Evolutionary conservation across 64 coral and sea anemone genomes (phyloP).

Genomic region (Pocillopora damicornis): DNA sequence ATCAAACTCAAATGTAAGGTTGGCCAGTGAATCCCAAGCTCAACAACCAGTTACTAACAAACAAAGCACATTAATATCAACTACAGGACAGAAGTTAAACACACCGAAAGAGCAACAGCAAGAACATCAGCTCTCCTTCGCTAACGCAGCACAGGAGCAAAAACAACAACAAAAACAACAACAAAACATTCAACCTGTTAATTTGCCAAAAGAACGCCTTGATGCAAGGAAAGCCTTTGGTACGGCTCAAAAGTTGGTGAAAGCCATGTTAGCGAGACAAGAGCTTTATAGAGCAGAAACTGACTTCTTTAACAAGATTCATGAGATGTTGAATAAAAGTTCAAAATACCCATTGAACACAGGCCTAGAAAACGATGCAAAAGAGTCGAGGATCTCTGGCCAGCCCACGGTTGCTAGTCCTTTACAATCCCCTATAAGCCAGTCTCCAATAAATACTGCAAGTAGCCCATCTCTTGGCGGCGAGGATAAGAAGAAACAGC

Average conservation of each 20-base stretch:
- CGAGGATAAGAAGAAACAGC: conserved; percentile 1
- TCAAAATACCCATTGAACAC: background rate
- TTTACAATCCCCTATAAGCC: conserved; percentile 1
- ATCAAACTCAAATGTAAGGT: background rate
- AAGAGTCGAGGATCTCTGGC: background rate
- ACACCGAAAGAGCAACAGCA: background rate
- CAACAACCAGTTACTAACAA: background rate
- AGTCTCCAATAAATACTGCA: background rate
- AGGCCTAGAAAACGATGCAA: background rate
- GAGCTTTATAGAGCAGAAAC: conserved; percentile 81
- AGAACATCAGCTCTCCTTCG: background rate
- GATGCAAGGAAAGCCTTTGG: conserved; percentile 81
- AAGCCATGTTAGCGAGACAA: conserved; percentile 78
- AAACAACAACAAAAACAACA: background rate
- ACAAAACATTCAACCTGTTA: background rate
- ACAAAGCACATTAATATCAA: background rate
- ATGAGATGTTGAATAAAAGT: conserved; percentile 81
- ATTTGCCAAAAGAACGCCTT: conserved; percentile 52
- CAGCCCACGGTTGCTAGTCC: conserved; percentile 8
- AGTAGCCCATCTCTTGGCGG: background rate
- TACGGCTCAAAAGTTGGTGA: conserved; percentile 78
- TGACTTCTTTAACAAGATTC: conserved; percentile 78
- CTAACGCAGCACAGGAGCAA: conserved; percentile 31
- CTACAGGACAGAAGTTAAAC: background rate
- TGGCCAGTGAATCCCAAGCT: background rate